phyloP scores from a whole-genome alignment of 2,888 invertebrate genomes.

The Chalcis sispes region DNA sequence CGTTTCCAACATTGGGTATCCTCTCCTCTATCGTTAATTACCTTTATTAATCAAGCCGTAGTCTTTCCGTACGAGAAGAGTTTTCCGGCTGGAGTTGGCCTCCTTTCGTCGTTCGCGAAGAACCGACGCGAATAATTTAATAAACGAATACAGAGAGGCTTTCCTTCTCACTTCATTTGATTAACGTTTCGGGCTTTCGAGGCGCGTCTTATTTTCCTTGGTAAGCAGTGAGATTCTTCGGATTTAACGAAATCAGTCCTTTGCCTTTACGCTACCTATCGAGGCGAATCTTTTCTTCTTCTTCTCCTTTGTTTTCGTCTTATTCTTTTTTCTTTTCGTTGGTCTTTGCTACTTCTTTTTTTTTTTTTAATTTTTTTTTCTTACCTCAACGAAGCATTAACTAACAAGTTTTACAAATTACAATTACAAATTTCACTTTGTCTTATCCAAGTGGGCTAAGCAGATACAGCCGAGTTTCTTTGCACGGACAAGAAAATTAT shows the following conservation, averaged over 20 bases:
- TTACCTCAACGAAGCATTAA: not conserved
- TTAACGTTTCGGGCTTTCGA: constrained; percentile 37
- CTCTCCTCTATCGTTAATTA: constrained; percentile 24
- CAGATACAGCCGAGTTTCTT: constrained; percentile 3
- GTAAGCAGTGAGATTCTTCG: too few species aligned
- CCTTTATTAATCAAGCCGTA: constrained; percentile 31
- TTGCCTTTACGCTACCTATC: too few species aligned
- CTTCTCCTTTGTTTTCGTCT: not conserved
- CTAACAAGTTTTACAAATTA: constrained; percentile 9
- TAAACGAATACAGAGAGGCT: too few species aligned
- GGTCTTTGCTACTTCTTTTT: not conserved
- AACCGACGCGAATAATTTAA: too few species aligned
- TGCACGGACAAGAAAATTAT: constrained; percentile 15
- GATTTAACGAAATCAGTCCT: constrained; percentile 43
- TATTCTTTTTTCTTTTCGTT: not conserved
- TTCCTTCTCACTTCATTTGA: constrained; percentile 42
- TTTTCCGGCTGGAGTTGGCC: too few species aligned
- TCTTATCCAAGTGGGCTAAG: constrained; percentile 24
- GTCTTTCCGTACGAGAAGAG: too few species aligned
- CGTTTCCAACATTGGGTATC: constrained; percentile 23
- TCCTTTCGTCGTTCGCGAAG: too few species aligned
- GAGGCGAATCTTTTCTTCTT: not conserved
- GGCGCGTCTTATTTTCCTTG: not conserved
- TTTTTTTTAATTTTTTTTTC: not conserved
- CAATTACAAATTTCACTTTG: constrained; percentile 26